Evolutionary conservation across 1,140 invertebrate species (phyloP), one percentile per base, ranked within the genome.

Genomic region (Telenomus remus): DNA sequence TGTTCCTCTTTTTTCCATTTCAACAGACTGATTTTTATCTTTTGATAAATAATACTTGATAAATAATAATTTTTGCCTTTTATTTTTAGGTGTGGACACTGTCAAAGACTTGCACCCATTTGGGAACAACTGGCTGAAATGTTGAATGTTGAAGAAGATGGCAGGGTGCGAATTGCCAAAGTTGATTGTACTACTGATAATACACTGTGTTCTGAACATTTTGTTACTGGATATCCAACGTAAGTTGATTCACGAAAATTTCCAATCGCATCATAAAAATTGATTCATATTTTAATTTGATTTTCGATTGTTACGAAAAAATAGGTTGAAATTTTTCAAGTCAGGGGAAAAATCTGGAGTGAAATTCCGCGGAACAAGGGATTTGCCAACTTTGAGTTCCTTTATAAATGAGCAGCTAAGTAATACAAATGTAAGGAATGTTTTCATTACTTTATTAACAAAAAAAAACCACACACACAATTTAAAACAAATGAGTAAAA

Each of bases 101-200:
- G 93, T 81, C 91, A 91, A 85, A 89, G 89, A 76, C 81, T 95
- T 54, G 86, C 88, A 35, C 93, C 93, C 4, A 92, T 91, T 19
- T 94, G 93, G 93, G 91, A 93, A 55, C 90, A 92, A 78, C 83
- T 94, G 70, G 93, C 92, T 1, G 91, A 93, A 84, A 91, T 92
- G 80, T 89, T 92, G 49, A 93, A 93, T 60, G 82, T 88, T n/a
- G 89, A 89, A 57, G 89, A 90, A 53, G 90, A 92, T 57, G 89
- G 88, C 13, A 89, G 91, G 80, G 90, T 94, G 42, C 88, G 86
- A 55, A 92, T 94, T 65, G 93, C 90, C 2, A 93, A 93, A 88
- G 92, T 96, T 2, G 94, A 96, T 82, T 96, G 94, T 83, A 95
- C 94, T 0, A 86, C 86, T 11, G 92, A 95, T 65, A 92, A 90